Evolutionary conservation across 2,113 vertebrate genomes (phyloP).

Genomic region (Paramormyrops kingsleyae): DNA sequence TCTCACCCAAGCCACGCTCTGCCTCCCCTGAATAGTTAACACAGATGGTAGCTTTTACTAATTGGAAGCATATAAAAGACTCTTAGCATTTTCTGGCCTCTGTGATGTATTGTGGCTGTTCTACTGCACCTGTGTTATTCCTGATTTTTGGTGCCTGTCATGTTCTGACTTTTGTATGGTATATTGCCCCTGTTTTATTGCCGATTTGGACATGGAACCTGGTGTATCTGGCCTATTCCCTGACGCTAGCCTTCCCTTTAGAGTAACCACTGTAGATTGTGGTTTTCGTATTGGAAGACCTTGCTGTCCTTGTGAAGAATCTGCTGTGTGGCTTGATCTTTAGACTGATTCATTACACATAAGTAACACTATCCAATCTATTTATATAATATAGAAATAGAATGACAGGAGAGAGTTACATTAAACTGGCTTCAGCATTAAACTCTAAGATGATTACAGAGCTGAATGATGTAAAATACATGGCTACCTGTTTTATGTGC

Average conservation of each 20-base stretch:
- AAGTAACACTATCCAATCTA: not conserved
- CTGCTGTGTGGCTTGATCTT: not conserved
- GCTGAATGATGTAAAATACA: not conserved
- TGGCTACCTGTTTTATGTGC: not conserved
- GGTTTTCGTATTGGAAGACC: not conserved
- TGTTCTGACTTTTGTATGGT: not conserved
- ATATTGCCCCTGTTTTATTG: not conserved
- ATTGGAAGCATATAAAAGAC: not conserved
- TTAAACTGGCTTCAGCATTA: not conserved
- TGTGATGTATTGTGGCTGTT: not conserved
- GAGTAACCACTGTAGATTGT: not conserved
- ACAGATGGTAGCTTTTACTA: not conserved
- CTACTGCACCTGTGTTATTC: not conserved
- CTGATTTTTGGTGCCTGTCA: not conserved
- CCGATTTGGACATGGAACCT: not conserved
- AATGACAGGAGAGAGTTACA: not conserved
- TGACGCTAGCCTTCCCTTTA: not conserved
- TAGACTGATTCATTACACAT: not conserved
- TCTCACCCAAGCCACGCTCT: not conserved
- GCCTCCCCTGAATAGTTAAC: not conserved
- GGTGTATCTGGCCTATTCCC: not conserved
- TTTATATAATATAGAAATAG: not conserved
- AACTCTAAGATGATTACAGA: not conserved
- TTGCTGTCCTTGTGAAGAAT: not conserved
- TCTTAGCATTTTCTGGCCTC: not conserved